A percentile compares a stretch with the other conserved stretches of the same genome.
Evolutionary conservation across 2,888 invertebrate genomes (phyloP).

Genomic region (Synergus gifuensis): DNA sequence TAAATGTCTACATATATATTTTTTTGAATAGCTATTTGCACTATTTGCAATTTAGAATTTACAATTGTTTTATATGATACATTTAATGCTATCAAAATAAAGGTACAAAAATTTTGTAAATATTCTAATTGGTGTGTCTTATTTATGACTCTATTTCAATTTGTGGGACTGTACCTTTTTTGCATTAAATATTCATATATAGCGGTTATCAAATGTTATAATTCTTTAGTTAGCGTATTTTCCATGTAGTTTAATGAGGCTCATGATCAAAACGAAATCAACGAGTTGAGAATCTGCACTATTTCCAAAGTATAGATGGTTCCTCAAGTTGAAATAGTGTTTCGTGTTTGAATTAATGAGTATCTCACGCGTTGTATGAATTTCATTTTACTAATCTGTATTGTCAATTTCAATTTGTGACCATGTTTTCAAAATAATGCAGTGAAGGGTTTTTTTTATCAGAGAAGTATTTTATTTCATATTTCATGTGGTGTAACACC

Average conservation of each 20-base stretch:
- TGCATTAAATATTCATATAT: constrained; percentile 41
- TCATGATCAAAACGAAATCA: constrained; percentile 1
- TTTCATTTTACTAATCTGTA: constrained; percentile 25
- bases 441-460: constrained; percentile 44
- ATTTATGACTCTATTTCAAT: constrained; percentile 58
- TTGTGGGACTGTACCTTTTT: constrained; percentile 51
- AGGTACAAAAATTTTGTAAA: constrained; percentile 59
- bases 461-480: constrained; percentile 58
- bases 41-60: constrained; percentile 20
- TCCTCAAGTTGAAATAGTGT: constrained; percentile 49
- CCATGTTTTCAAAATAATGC: constrained; percentile 15
- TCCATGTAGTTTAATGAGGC: background rate
- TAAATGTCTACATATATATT: constrained; percentile 13
- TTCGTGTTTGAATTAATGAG: constrained; percentile 29
- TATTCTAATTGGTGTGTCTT: constrained; percentile 58
- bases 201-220: background rate
- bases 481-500: constrained; percentile 23
- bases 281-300: background rate
- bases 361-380: constrained; percentile 13
- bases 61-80: constrained; percentile 54
- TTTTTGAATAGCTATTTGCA: constrained; percentile 22
- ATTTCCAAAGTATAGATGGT: constrained; percentile 22
- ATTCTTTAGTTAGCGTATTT: background rate
- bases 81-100: constrained; percentile 61
- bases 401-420: constrained; percentile 31